A percentile compares a stretch with the other conserved stretches of the same genome.
Conservation (phyloP, 2,888 invertebrate genomes). For the Harpalus rufipes region DNA sequence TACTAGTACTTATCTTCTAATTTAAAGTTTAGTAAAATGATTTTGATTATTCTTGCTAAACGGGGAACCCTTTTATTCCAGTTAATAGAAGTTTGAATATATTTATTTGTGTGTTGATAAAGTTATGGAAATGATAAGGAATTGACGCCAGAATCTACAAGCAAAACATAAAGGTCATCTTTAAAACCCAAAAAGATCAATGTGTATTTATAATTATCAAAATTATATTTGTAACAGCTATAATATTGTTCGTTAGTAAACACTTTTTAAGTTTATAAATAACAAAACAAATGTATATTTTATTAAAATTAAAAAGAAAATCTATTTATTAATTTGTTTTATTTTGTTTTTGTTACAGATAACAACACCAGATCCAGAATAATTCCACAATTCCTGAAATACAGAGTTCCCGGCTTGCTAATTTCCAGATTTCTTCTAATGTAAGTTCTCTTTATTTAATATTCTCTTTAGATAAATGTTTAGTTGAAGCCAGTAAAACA, state of each 20-base stretch:
- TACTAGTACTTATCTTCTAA: too few species aligned
- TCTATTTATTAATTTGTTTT: too few species aligned
- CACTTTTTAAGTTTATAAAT: background rate
- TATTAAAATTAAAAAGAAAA: background rate
- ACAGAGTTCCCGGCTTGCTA: background rate
- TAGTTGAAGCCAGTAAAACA: background rate
- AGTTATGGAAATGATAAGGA: constrained; percentile 8
- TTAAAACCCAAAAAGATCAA: constrained; percentile 20
- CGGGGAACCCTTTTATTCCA: background rate
- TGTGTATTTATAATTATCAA: constrained; percentile 34
- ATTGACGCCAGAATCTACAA: constrained; percentile 16
- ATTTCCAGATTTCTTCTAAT: background rate
- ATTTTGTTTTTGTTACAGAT: background rate
- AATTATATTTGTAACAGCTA: constrained; percentile 15
- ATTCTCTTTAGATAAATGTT: constrained; percentile 4
- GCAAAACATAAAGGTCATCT: constrained; percentile 31
- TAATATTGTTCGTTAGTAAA: background rate
- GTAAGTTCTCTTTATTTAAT: background rate
- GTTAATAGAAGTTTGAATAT: background rate
- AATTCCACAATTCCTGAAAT: background rate
- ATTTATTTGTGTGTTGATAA: constrained; percentile 15
- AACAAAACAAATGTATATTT: background rate
- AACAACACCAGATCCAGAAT: background rate
- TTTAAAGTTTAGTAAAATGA: too few species aligned
- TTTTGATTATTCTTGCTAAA: background rate